Conservation (phyloP, 2,113 vertebrate species). For the Zonotrichia leucophrys region DNA sequence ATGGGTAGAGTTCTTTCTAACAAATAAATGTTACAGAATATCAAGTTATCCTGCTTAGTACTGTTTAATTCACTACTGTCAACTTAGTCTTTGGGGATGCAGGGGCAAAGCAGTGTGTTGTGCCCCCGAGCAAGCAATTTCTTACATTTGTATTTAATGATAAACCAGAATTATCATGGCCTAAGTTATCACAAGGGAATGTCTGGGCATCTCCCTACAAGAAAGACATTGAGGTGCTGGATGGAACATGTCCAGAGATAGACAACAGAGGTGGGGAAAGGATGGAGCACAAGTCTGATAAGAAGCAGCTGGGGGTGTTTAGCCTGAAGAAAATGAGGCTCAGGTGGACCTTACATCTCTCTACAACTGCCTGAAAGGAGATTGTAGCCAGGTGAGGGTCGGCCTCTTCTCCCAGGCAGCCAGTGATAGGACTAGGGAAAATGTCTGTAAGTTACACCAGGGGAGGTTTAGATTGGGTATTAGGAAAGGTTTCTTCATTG, state of each 20-base stretch:
- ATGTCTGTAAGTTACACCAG: not conserved
- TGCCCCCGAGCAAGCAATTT: not conserved
- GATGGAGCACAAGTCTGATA: not conserved
- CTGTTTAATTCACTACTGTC: not conserved
- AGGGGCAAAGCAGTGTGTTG: not conserved
- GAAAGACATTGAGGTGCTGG: not conserved
- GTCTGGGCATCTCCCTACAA: fast-evolving
- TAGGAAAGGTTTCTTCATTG: not conserved
- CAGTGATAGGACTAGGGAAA: not conserved
- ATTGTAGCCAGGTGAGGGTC: not conserved
- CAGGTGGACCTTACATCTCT: not conserved
- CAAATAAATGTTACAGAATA: not conserved
- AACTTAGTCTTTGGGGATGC: not conserved
- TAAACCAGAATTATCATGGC: not conserved
- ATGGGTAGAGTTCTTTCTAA: not conserved
- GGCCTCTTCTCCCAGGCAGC: not conserved
- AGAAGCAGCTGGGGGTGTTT: not conserved
- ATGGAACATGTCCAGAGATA: not conserved
- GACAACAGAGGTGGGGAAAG: fast-evolving
- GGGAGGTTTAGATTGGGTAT: not conserved
- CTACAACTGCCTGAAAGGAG: not conserved
- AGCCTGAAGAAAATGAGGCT: not conserved
- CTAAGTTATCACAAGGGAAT: not conserved
- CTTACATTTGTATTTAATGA: not conserved
- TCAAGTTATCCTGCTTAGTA: not conserved